Evolutionary conservation across 2,113 vertebrate species (phyloP).

Genomic region (Caloenas nicobarica): DNA sequence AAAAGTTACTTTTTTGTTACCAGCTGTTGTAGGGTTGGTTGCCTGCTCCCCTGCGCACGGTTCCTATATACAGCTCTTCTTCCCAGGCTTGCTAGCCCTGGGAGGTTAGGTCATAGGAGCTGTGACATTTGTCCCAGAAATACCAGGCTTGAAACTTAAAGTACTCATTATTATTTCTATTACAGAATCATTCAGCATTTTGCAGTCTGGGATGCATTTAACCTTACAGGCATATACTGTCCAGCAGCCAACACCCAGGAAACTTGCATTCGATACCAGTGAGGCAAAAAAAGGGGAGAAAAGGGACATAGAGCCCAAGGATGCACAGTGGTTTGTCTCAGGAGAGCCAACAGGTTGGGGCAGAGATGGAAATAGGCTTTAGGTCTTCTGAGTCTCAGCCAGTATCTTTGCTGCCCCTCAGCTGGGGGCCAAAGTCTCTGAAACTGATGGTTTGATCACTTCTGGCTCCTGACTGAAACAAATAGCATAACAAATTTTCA

Average conservation of each 20-base stretch:
- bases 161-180: neutral
- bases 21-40: neutral
- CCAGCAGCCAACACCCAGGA: neutral
- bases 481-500: neutral
- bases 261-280: neutral
- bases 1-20: neutral
- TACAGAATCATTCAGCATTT: neutral
- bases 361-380: neutral
- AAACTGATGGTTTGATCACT: neutral
- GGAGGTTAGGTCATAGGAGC: neutral
- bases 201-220: neutral
- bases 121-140: slow-evolving; percentile 26
- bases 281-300: neutral
- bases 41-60: neutral
- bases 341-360: neutral
- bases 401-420: neutral
- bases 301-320: neutral
- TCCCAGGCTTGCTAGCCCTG: neutral
- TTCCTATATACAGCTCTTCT: neutral
- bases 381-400: neutral
- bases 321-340: neutral
- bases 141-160: neutral
- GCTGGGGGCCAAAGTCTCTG: neutral
- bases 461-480: neutral
- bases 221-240: neutral